Evolutionary conservation across 2,113 vertebrate species (phyloP).

Genomic region (Lonchura striata): DNA sequence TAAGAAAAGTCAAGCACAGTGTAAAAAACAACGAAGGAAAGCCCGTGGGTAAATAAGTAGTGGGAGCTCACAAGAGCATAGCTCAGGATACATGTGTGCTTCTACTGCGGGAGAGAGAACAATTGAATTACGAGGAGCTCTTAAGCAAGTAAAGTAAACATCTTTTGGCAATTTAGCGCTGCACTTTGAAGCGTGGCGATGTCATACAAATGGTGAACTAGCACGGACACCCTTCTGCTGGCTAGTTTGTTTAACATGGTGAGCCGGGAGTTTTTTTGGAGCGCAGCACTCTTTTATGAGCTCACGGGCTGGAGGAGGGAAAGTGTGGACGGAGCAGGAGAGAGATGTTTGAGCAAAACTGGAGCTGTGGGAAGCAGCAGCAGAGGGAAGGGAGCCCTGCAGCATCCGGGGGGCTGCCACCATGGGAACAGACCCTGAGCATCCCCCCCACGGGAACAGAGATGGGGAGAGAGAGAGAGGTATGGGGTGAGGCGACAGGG

Average conservation of each 20-base stretch:
- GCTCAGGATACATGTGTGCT: conserved; percentile 47
- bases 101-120: conserved; percentile 44
- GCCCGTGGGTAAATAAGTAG: conserved; percentile 19
- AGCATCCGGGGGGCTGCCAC: conserved; percentile 32
- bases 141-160: conserved; percentile 65
- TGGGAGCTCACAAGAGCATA: conserved; percentile 1
- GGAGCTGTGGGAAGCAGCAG: neutral
- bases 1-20: neutral
- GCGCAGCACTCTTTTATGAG: conserved; percentile 14
- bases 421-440: neutral
- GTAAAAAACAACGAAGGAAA: neutral
- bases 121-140: conserved; percentile 59
- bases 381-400: neutral
- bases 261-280: conserved; percentile 29
- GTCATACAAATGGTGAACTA: conserved; percentile 56
- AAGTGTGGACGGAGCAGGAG: conserved; percentile 44
- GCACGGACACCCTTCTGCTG: conserved; percentile 54
- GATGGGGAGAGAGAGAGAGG: neutral
- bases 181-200: conserved; percentile 52
- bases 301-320: conserved; percentile 37
- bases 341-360: neutral
- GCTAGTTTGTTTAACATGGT: conserved; percentile 57
- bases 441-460: neutral
- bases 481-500: neutral
- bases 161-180: conserved; percentile 56